Percentiles rank a stretch among this genome's conserved stretches.
Evolutionary conservation across 2,888 invertebrate species (phyloP).

Genomic region (Apeira syringaria): DNA sequence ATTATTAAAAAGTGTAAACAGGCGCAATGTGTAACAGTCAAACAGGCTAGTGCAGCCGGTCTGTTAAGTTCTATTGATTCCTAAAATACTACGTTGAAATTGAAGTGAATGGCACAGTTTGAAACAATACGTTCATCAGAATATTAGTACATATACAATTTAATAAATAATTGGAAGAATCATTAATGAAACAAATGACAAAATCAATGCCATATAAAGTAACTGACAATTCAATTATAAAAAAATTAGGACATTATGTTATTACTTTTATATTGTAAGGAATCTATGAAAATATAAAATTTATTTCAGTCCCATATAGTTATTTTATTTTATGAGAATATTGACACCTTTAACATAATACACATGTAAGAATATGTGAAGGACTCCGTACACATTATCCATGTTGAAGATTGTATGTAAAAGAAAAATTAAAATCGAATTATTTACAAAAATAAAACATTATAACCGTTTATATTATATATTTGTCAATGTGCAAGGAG

Average conservation of each 20-base stretch:
- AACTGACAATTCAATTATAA: constrained; percentile 29
- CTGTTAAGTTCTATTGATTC: too few species aligned
- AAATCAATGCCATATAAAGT: constrained; percentile 44
- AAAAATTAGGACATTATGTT: constrained; percentile 29
- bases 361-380: not conserved
- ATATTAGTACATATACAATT: constrained; percentile 3
- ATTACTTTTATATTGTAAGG: constrained; percentile 34
- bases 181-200: constrained; percentile 22
- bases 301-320: constrained; percentile 31
- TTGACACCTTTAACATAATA: constrained; percentile 1
- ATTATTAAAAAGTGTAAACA: too few species aligned
- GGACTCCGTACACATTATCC: constrained; percentile 1
- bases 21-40: too few species aligned
- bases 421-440: not conserved
- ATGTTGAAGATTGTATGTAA: not conserved
- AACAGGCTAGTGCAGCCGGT: too few species aligned
- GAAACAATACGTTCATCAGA: constrained; percentile 3
- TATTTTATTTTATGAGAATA: constrained; percentile 25
- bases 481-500: not conserved
- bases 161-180: too few species aligned
- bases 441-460: not conserved
- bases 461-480: not conserved
- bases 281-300: constrained; percentile 38
- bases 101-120: not conserved
- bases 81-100: too few species aligned